A percentile compares a stretch with the other conserved stretches of the same genome.
phyloP scores from a whole-genome alignment of 2,888 invertebrate genomes.

The Nomada lathburiana region DNA sequence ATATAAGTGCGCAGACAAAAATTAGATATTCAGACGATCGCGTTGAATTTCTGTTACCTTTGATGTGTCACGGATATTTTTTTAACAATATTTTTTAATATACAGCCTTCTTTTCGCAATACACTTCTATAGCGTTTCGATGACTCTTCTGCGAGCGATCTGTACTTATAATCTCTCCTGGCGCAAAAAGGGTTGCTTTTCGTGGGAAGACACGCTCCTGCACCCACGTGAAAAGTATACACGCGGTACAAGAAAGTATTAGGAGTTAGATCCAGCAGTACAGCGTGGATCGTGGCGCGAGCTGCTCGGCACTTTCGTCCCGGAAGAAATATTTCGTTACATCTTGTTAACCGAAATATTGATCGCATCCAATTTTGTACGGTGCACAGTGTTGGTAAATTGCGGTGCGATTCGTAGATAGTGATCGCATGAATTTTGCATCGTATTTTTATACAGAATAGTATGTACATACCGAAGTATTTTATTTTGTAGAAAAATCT shows the following conservation, averaged over 20 bases:
- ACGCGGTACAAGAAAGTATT: constrained; percentile 60
- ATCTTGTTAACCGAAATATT: too few relatives aligned
- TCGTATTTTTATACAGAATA: too few relatives aligned
- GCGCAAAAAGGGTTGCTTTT: constrained; percentile 1
- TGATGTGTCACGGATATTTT: not conserved
- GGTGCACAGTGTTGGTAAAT: too few relatives aligned
- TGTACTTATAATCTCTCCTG: not conserved
- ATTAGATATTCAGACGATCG: not conserved
- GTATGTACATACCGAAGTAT: too few relatives aligned
- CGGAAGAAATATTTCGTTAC: not conserved
- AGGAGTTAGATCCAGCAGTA: constrained; percentile 69
- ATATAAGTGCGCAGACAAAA: too few relatives aligned
- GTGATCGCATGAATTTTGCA: too few relatives aligned
- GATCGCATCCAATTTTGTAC: too few relatives aligned
- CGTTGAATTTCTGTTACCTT: not conserved
- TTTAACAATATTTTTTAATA: not conserved
- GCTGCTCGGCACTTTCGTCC: constrained; percentile 9
- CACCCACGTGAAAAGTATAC: constrained; percentile 72
- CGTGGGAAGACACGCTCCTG: constrained; percentile 56
- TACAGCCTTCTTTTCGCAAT: not conserved
- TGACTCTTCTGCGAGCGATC: too few relatives aligned
- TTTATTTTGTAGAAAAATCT: too few relatives aligned
- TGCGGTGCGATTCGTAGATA: too few relatives aligned
- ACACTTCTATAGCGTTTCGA: not conserved
- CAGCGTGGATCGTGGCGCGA: constrained; percentile 60